Percentiles rank a stretch among this genome's conserved stretches.
Conservation (phyloP, 2,797 vertebrate species). For the Vireo griseus region DNA sequence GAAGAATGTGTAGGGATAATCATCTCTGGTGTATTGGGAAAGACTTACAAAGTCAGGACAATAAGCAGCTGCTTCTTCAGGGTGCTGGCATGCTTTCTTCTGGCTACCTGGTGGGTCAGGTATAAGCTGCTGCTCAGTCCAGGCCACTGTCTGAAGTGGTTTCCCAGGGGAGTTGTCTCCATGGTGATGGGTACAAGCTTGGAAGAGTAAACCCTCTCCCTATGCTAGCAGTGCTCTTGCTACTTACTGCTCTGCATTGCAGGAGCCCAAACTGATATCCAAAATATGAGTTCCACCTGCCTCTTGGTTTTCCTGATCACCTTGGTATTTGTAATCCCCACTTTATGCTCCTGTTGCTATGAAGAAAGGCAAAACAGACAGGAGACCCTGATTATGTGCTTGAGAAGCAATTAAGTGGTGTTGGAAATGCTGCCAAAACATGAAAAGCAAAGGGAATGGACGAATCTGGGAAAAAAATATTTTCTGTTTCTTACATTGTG, state of each 20-base stretch:
- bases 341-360: background rate
- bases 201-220: background rate
- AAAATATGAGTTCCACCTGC: background rate
- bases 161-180: background rate
- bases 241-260: background rate
- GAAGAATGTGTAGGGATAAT: background rate
- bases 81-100: background rate
- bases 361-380: background rate
- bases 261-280: background rate
- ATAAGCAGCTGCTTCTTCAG: background rate
- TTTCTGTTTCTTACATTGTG: background rate
- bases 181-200: background rate
- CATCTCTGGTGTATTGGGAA: background rate
- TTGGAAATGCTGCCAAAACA: constrained; percentile 21
- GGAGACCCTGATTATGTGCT: background rate
- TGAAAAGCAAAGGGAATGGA: background rate
- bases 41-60: background rate
- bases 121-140: background rate
- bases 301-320: background rate
- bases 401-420: constrained; percentile 11
- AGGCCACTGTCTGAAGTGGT: background rate
- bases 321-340: background rate
- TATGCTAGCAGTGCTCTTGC: background rate
- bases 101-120: background rate
- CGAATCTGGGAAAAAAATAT: background rate